A percentile compares a stretch with the other conserved stretches of the same genome.
Evolutionary conservation across 2,888 invertebrate genomes (phyloP).

Genomic region (Endotricha flammealis): DNA sequence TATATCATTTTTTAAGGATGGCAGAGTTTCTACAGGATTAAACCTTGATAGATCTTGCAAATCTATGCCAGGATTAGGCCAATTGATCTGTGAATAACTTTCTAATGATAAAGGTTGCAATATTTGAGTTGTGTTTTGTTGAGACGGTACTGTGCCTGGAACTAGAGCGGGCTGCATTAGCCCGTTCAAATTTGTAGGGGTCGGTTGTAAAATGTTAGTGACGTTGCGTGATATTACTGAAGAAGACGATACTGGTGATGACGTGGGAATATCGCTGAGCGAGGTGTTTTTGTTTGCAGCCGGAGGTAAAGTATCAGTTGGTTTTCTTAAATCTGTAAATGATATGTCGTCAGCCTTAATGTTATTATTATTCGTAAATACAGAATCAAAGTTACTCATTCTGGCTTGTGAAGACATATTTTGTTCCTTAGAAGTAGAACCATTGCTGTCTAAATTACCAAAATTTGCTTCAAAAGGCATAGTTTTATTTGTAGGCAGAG

Average conservation of each 20-base stretch:
- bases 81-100: constrained; percentile 77
- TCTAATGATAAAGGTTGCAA: constrained; percentile 68
- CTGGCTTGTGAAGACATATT: constrained; percentile 20
- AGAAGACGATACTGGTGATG: constrained; percentile 22
- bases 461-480: constrained; percentile 21
- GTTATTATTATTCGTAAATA: constrained; percentile 31
- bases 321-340: constrained; percentile 28
- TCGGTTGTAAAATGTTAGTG: constrained; percentile 48
- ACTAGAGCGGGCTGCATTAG: constrained; percentile 16
- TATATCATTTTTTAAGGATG: constrained; percentile 59
- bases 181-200: constrained; percentile 24
- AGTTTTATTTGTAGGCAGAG: constrained; percentile 35
- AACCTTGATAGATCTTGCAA: constrained; percentile 70
- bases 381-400: constrained; percentile 29
- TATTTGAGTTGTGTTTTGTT: constrained; percentile 60
- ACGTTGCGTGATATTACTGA: constrained; percentile 19
- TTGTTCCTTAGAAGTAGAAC: constrained; percentile 19
- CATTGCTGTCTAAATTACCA: constrained; percentile 19
- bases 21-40: constrained; percentile 68
- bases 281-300: constrained; percentile 24
- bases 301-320: constrained; percentile 32
- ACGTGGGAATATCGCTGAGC: constrained; percentile 13
- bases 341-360: constrained; percentile 47
- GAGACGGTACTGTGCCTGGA: constrained; percentile 33
- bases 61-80: constrained; percentile 80